A percentile compares a stretch with the other conserved stretches of the same genome.
Conservation (phyloP, 2,888 invertebrate species). For the Xanthorhoe spadicearia region DNA sequence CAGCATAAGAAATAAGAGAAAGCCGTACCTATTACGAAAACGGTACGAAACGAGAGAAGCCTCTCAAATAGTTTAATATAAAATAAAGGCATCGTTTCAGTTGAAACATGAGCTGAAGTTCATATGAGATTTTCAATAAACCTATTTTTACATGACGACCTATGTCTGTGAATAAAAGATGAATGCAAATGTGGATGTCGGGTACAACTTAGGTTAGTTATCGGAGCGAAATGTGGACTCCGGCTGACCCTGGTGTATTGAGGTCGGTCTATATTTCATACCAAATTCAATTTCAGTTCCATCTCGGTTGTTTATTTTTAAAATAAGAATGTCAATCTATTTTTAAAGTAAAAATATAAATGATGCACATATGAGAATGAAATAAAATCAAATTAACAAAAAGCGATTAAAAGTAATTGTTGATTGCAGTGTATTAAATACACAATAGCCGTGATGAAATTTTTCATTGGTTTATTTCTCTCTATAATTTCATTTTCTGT, state of each 20-base stretch:
- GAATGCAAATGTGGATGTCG: conserved; percentile 54
- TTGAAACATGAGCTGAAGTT: conserved; percentile 41
- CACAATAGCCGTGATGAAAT: too few species aligned
- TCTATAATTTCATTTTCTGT: too few species aligned
- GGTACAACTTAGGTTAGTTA: conserved; percentile 15
- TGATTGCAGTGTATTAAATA: too few species aligned
- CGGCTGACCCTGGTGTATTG: conserved; percentile 1
- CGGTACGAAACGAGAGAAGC: conserved; percentile 6
- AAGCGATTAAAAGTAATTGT: too few species aligned
- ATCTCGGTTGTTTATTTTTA: background rate
- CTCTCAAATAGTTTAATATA: conserved; percentile 30
- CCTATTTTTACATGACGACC: conserved; percentile 57
- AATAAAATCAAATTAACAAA: too few species aligned
- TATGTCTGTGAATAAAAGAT: conserved; percentile 62
- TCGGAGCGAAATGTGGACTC: conserved; percentile 8
- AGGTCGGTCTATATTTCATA: background rate
- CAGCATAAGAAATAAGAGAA: too few species aligned
- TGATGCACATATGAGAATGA: too few species aligned
- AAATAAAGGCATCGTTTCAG: conserved; percentile 43
- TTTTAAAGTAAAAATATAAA: background rate
- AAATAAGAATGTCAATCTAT: background rate
- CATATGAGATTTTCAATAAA: conserved; percentile 51
- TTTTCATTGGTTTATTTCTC: too few species aligned
- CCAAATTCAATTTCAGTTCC: conserved; percentile 1
- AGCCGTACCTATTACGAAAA: background rate